Evolutionary conservation across 2,113 vertebrate genomes (phyloP).

Genomic region (Etia nguti): DNA sequence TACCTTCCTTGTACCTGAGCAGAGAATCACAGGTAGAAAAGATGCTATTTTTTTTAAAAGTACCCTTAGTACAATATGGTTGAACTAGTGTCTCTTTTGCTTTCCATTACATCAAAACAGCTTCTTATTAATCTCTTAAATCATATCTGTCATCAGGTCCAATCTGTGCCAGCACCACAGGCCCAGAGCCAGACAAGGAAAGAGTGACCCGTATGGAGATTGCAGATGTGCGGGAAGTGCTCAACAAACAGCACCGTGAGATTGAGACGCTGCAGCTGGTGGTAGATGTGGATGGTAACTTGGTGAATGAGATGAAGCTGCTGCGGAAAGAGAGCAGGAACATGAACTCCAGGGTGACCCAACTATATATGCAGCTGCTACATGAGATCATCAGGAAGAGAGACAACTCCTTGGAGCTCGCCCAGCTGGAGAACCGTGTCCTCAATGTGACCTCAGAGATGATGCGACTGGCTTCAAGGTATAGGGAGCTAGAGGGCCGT

Average conservation of each 20-base stretch:
- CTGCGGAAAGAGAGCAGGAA: conserved; percentile 96
- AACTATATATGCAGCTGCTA: conserved; percentile 97
- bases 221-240: conserved; percentile 88
- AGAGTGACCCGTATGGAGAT: conserved; percentile 95
- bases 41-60: background rate
- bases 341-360: conserved; percentile 98
- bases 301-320: conserved; percentile 96
- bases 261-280: conserved; percentile 91
- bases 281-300: conserved; percentile 92
- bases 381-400: conserved; percentile 98
- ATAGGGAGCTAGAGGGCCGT: conserved; percentile 87
- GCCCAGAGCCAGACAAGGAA: conserved; percentile 79
- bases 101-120: background rate
- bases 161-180: conserved; percentile 89
- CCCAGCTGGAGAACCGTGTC: conserved; percentile 92
- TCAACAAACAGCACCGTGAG: conserved; percentile 89
- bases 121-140: background rate
- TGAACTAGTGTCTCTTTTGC: background rate
- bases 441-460: conserved; percentile 95
- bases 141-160: conserved; percentile 75
- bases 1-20: conserved; percentile 93
- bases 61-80: background rate
- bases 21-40: conserved; percentile 82
- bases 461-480: conserved; percentile 87
- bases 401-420: conserved; percentile 94